Percentiles rank a stretch among this genome's conserved stretches.
These are phyloP conservation scores for Plagiodera versicolora DNA, from an alignment of 2,888 invertebrate genomes.

Conservation along the genomic window DNA sequence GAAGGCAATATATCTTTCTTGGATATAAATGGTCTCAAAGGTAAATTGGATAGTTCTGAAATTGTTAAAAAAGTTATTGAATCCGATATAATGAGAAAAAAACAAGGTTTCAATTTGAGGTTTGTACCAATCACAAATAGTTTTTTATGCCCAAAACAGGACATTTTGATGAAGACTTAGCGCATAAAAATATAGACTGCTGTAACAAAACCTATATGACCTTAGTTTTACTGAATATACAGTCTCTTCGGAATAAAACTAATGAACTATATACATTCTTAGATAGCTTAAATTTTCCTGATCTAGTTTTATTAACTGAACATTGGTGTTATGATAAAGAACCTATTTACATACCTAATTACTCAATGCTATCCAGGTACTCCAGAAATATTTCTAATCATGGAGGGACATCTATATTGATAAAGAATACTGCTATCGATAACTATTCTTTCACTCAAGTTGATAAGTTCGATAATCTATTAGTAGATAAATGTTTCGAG, in stretches of 20 bases:
- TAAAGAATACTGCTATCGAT: background rate
- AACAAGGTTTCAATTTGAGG: background rate
- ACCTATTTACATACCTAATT: background rate
- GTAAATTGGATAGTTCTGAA: background rate
- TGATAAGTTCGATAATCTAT: background rate
- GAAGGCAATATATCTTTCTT: constrained; percentile 3
- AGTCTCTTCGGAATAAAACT: background rate
- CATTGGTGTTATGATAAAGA: background rate
- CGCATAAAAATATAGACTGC: background rate
- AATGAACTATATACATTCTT: background rate
- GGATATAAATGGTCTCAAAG: background rate
- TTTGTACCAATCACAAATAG: background rate
- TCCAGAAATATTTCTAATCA: background rate
- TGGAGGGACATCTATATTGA: background rate
- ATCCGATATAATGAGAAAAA: background rate
- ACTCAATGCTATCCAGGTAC: background rate
- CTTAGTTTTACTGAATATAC: background rate
- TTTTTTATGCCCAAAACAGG: background rate
- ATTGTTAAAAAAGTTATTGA: background rate
- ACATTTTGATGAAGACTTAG: background rate
- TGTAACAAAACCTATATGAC: background rate
- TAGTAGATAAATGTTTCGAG: background rate
- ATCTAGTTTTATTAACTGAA: background rate
- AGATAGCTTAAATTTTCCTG: constrained; percentile 1
- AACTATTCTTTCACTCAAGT: background rate